Percentiles rank a stretch among this genome's conserved stretches.
Evolutionary conservation across 1,140 invertebrate genomes (phyloP).

Genomic region (Riptortus pedestris): DNA sequence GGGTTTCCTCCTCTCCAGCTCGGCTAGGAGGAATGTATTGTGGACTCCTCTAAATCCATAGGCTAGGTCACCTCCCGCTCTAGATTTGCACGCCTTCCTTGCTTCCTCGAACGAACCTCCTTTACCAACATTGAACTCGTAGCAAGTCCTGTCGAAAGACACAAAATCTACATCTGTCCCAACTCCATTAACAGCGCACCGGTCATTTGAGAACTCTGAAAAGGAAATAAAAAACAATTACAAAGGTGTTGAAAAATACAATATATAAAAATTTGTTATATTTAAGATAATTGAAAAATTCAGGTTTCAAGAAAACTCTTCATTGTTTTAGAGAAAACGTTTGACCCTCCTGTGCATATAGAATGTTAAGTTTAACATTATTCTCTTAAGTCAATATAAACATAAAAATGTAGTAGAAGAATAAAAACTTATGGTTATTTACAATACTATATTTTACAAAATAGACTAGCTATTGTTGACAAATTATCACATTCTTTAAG

Average conservation of each 20-base stretch:
- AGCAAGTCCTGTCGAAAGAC: conserved; percentile 75
- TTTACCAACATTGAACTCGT: conserved; percentile 71
- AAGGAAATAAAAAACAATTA: conserved; percentile 26
- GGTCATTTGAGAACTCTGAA: conserved; percentile 68
- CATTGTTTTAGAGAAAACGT: no score
- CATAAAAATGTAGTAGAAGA: no score
- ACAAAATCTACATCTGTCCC: conserved; percentile 62
- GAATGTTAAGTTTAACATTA: no score
- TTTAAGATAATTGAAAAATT: background rate
- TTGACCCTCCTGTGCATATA: no score
- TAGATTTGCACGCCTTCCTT: conserved; percentile 53
- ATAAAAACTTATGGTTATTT: no score
- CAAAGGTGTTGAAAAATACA: no score
- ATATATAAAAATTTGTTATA: background rate
- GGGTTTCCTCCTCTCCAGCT: conserved; percentile 66
- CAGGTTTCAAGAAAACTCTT: no score
- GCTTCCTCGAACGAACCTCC: conserved; percentile 73
- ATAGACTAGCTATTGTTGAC: no score
- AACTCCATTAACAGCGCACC: conserved; percentile 56
- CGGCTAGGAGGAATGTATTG: conserved; percentile 58
- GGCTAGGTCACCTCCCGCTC: conserved; percentile 64
- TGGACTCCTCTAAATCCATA: conserved; percentile 48
- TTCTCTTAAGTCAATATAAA: no score
- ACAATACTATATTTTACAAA: no score
- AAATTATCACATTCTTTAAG: no score